Conservation (phyloP, 2,888 invertebrate species). For the Chorisops tibialis region DNA sequence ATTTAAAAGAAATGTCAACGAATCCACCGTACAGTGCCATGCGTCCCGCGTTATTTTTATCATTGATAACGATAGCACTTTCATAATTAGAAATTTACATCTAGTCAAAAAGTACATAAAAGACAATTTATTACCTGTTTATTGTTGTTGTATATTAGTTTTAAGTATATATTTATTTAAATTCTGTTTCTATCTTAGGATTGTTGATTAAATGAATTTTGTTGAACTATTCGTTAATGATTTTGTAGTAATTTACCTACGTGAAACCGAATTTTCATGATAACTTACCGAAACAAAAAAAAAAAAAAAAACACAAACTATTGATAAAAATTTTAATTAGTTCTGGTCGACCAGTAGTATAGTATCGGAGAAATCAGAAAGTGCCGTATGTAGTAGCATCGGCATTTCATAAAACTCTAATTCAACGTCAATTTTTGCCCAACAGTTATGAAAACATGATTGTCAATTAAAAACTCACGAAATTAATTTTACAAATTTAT, state of each 20-base stretch:
- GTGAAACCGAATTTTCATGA: too few species aligned
- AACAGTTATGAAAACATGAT: too few species aligned
- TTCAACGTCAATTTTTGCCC: too few species aligned
- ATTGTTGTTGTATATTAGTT: conserved; percentile 33
- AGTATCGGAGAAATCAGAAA: too few species aligned
- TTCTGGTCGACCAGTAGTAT: too few species aligned
- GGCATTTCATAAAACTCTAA: too few species aligned
- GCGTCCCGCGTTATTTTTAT: not conserved
- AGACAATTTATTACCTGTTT: conserved; percentile 40
- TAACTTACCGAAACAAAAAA: too few species aligned
- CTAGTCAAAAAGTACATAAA: conserved; percentile 38
- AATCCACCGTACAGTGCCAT: conserved; percentile 7
- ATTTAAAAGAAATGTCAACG: conserved; percentile 21
- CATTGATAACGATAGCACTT: not conserved
- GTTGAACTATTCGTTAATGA: not conserved
- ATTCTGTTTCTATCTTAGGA: conserved; percentile 28
- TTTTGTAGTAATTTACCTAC: too few species aligned
- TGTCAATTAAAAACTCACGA: not conserved
- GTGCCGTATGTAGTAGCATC: too few species aligned
- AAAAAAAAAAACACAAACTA: too few species aligned
- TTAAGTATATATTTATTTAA: conserved; percentile 32
- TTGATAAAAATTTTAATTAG: too few species aligned
- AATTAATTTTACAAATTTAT: conserved; percentile 8
- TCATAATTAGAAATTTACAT: conserved; percentile 16
- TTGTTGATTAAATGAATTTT: conserved; percentile 27